Percentiles rank a stretch among this genome's conserved stretches.
Conservation (phyloP, 2,888 invertebrate genomes). For the Galeopsomyia nigrocyanea region DNA sequence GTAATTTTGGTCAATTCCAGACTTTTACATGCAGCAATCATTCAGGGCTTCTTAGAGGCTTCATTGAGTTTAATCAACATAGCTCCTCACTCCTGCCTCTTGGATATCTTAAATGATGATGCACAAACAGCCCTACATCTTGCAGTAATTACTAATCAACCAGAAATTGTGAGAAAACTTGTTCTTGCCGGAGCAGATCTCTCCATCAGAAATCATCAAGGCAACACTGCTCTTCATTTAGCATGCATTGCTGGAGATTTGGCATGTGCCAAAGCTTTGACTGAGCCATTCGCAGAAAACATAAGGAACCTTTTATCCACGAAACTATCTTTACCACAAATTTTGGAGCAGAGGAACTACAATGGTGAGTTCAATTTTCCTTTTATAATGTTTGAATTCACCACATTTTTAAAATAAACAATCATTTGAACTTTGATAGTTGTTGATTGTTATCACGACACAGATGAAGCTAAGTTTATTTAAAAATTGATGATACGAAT, state of each 20-base stretch:
- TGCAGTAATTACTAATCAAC: slow-evolving; percentile 84
- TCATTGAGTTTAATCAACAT: slow-evolving; percentile 82
- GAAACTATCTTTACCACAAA: slow-evolving; percentile 71
- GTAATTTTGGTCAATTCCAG: slow-evolving; percentile 69
- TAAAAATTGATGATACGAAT: neutral
- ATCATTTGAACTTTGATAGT: neutral
- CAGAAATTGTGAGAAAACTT: slow-evolving; percentile 81
- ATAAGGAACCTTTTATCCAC: slow-evolving; percentile 65
- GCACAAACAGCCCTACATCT: slow-evolving; percentile 89
- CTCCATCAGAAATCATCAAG: slow-evolving; percentile 76
- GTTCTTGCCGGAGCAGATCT: slow-evolving; percentile 82
- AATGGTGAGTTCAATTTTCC: slow-evolving; percentile 77
- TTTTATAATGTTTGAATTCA: neutral
- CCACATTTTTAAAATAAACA: neutral
- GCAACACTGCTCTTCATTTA: slow-evolving; percentile 90
- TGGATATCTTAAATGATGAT: slow-evolving; percentile 86
- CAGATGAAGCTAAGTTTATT: slow-evolving; percentile 2
- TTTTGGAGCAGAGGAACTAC: slow-evolving; percentile 87
- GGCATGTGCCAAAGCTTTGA: slow-evolving; percentile 80
- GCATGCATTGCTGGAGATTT: slow-evolving; percentile 81
- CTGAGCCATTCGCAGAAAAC: slow-evolving; percentile 71
- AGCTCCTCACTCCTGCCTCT: slow-evolving; percentile 81
- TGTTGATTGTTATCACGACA: neutral
- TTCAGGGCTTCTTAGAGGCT: slow-evolving; percentile 81
- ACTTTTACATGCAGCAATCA: slow-evolving; percentile 87